Conservation (phyloP, 2,888 invertebrate genomes). For the Chymomyza caudatula region DNA sequence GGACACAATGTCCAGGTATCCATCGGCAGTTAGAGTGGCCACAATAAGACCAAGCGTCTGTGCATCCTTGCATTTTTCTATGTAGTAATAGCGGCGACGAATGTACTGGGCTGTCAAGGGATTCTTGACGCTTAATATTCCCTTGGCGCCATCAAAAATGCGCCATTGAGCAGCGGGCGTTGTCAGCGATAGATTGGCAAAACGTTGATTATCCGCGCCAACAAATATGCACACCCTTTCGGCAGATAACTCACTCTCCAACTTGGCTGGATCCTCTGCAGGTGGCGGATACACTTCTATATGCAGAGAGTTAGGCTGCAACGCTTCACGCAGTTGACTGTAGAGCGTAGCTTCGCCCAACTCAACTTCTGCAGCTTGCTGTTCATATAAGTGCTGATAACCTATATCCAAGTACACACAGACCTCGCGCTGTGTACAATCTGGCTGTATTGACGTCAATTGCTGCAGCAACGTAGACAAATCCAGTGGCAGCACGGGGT, state of each 20-base stretch:
- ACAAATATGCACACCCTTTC: constrained; percentile 83
- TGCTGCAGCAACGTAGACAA: constrained; percentile 76
- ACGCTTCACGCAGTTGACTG: constrained; percentile 39
- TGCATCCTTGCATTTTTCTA: constrained; percentile 96
- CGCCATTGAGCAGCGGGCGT: constrained; percentile 81
- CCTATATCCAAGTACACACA: constrained; percentile 84
- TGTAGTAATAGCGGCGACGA: constrained; percentile 88
- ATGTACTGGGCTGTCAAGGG: constrained; percentile 82
- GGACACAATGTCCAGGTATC: constrained; percentile 87
- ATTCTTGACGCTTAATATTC: constrained; percentile 76
- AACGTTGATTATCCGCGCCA: constrained; percentile 82
- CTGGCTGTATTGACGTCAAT: constrained; percentile 69
- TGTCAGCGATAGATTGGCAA: constrained; percentile 82
- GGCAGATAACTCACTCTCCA: constrained; percentile 76
- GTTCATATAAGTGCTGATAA: constrained; percentile 82
- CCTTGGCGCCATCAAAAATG: constrained; percentile 79
- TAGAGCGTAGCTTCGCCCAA: constrained; percentile 33
- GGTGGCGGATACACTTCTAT: constrained; percentile 64
- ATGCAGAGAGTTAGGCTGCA: constrained; percentile 49
- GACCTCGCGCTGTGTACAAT: constrained; percentile 76
- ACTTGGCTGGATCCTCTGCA: constrained; percentile 43
- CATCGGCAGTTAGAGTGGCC: constrained; percentile 92
- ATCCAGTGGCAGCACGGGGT: constrained; percentile 83
- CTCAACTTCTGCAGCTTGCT: constrained; percentile 16
- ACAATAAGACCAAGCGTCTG: constrained; percentile 91